phyloP scores from a whole-genome alignment of 2,113 vertebrate genomes.

The Myanophis thanlyinensis region DNA sequence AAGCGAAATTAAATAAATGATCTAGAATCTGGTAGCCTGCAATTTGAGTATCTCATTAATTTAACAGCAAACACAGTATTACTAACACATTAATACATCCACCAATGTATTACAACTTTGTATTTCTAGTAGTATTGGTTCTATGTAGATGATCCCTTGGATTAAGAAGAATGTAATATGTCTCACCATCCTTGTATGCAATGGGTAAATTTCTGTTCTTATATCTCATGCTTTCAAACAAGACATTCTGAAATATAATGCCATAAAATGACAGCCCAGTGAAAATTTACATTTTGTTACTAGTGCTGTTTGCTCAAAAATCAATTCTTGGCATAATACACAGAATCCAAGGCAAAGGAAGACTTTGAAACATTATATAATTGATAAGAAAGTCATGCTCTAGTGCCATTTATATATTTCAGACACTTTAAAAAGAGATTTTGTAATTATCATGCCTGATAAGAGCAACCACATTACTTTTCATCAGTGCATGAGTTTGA shows the following conservation, averaged over 20 bases:
- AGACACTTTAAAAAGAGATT: neutral
- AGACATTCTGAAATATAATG: neutral
- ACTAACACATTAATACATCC: neutral
- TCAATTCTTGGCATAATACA: slow-evolving; percentile 37
- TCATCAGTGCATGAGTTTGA: slow-evolving; percentile 43
- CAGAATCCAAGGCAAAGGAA: slow-evolving; percentile 23
- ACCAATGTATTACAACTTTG: neutral
- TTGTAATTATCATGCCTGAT: slow-evolving; percentile 41
- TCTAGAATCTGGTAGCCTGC: neutral
- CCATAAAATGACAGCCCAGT: neutral
- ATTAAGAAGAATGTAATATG: neutral
- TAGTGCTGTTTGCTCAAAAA: slow-evolving; percentile 5
- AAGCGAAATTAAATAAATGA: slow-evolving; percentile 14
- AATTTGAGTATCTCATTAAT: neutral
- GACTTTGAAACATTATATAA: slow-evolving; percentile 37
- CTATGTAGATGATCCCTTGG: neutral
- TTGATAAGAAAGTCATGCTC: slow-evolving; percentile 46
- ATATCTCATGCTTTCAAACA: neutral
- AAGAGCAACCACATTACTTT: slow-evolving; percentile 39
- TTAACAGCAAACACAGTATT: neutral
- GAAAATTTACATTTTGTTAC: neutral
- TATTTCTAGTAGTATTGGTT: neutral
- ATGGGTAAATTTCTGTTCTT: neutral
- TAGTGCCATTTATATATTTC: slow-evolving; percentile 43
- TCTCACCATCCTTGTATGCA: neutral